Evolutionary conservation across 2,888 invertebrate species (phyloP), one percentile per base, ranked within the genome.

Genomic region (Scelioninae gen. 1): DNA sequence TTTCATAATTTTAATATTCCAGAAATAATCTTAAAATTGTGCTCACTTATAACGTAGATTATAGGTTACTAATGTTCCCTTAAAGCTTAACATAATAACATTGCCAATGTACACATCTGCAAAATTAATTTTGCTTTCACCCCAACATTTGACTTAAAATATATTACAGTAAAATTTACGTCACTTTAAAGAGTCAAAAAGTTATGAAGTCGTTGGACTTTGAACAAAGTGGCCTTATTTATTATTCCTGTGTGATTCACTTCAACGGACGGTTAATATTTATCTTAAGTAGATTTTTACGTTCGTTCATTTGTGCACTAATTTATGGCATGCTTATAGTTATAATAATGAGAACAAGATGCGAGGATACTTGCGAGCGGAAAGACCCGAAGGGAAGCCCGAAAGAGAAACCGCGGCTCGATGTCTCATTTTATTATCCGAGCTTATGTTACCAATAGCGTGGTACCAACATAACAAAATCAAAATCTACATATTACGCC

Each of bases 321-420:
- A 77, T 77, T 77, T 62, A 60, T 77, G 65, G 55, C 38, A 13
- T 43, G 62, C 77, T n/a, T n/a, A n/a, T n/a, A n/a, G n/a, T 68
- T 55, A 38, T 62, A 69, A 62, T 69, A 76, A 76, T 51, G 53
- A 60, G 53, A 51, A 62, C 68, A 60, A 76, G 58, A 76, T 68
- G 76, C 31, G 60, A 68, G 53, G 15, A 51, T 10, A 49, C n/a
- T n/a, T n/a, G n/a, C n/a, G n/a, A n/a, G n/a, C 49, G 16, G 8
- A 45, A 1, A 15, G 15, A 60, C 45, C 11, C 34, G 23, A 49
- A 49, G 34, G 13, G 49, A 49, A 10, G 13, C 15, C 34, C 40
- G 16, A 5, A 63, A 34, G 15, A 38, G 34, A 43, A 34, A 5
- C 10, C 68, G 40, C 51, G n/a, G 11, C 38, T 38, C 31, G 15